phyloP scores from a whole-genome alignment of 2,113 vertebrate species.

The Podarcis raffonei region DNA sequence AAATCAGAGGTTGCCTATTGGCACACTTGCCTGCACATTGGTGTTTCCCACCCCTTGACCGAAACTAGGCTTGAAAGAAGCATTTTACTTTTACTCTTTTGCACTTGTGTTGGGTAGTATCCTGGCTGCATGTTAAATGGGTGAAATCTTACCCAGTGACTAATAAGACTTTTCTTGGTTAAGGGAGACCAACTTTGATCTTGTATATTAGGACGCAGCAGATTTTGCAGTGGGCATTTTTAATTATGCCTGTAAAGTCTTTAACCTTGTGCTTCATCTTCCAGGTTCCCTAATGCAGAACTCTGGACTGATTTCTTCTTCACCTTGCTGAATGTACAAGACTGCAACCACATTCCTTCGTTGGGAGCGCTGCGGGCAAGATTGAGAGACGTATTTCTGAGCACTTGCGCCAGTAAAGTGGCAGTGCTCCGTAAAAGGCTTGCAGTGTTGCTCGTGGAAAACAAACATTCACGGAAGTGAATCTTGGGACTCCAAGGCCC shows the following conservation, averaged over 20 bases:
- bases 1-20: too few species aligned
- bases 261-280: not conserved
- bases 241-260: not conserved
- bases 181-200: not conserved
- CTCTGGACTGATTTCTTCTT: constrained; percentile 91
- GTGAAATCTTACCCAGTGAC: not conserved
- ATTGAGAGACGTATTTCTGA: constrained; percentile 76
- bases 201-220: not conserved
- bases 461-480: constrained; percentile 72
- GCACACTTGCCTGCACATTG: too few species aligned
- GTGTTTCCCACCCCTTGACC: too few species aligned
- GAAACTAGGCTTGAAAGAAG: not conserved
- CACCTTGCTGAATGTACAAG: constrained; percentile 84
- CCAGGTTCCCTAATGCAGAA: constrained; percentile 85
- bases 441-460: constrained; percentile 85
- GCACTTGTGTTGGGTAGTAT: too few species aligned
- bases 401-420: constrained; percentile 81
- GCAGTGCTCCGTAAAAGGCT: constrained; percentile 82
- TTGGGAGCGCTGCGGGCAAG: constrained; percentile 72
- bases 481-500: not conserved
- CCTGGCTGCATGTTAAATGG: not conserved
- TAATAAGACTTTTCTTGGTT: not conserved
- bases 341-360: constrained; percentile 74
- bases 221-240: not conserved
- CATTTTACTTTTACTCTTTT: too few species aligned